These are phyloP conservation scores for Leptonema lineaticorne DNA, from an alignment of 1,140 invertebrate species.

Conservation along the genomic window DNA sequence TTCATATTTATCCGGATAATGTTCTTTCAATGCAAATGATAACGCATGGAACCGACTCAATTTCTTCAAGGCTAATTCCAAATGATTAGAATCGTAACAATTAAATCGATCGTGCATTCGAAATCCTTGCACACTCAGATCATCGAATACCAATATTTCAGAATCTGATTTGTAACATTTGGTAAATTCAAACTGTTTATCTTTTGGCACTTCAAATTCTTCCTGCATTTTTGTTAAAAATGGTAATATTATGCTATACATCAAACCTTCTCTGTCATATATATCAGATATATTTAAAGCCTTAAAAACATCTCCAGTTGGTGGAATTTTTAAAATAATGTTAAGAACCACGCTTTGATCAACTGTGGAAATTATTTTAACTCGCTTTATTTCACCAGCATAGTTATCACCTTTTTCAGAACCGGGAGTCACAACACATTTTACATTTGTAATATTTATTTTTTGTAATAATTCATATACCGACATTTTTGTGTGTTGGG, in stretches of 20 bases:
- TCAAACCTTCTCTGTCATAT: conserved; percentile 44
- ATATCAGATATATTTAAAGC: not conserved
- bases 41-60: conserved; percentile 58
- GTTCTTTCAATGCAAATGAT: conserved; percentile 53
- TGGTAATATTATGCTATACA: conserved; percentile 48
- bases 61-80: conserved; percentile 51
- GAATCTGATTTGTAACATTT: conserved; percentile 48
- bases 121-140: conserved; percentile 52
- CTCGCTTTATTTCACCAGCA: conserved; percentile 45
- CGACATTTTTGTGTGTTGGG: not conserved
- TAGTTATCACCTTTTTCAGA: conserved; percentile 48
- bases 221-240: conserved; percentile 45
- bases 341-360: not conserved
- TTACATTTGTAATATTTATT: not conserved
- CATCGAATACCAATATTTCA: conserved; percentile 58
- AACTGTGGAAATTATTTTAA: conserved; percentile 13
- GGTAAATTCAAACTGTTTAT: conserved; percentile 45
- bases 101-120: conserved; percentile 51
- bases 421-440: not conserved
- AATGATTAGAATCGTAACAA: conserved; percentile 50
- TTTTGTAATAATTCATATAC: not conserved
- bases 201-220: conserved; percentile 36
- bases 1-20: conserved; percentile 45
- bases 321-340: conserved; percentile 9
- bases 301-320: not conserved